These are phyloP conservation scores for Synodontis membranacea DNA, from an alignment of 2,113 vertebrate species.

Conservation along the genomic window DNA sequence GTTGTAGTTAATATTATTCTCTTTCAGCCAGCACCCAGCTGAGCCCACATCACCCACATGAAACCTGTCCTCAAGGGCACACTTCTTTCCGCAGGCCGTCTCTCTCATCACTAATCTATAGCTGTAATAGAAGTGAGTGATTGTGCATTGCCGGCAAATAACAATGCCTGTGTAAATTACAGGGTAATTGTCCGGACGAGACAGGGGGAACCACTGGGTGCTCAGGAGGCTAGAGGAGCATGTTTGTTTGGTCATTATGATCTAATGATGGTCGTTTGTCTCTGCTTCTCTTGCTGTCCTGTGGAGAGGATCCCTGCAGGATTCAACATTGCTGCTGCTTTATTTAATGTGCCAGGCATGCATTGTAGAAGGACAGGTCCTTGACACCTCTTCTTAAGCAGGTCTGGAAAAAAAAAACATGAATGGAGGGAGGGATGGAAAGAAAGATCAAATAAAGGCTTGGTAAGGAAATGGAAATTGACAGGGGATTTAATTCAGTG, in stretches of 20 bases:
- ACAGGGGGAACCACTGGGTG: conserved; percentile 27
- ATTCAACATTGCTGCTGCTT: conserved; percentile 19
- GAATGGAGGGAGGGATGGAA: not conserved
- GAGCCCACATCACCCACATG: conserved; percentile 35
- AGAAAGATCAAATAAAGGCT: not conserved
- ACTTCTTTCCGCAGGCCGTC: conserved; percentile 11
- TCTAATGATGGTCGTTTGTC: conserved; percentile 47
- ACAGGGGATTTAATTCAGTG: not conserved
- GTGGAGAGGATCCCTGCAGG: conserved; percentile 10
- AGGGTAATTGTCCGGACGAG: conserved; percentile 34
- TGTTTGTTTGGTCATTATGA: conserved; percentile 50
- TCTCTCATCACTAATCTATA: conserved; percentile 37
- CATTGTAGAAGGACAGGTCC: conserved; percentile 22
- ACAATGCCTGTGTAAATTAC: conserved; percentile 40
- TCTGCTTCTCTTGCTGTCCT: conserved; percentile 34
- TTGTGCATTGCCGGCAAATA: conserved; percentile 26
- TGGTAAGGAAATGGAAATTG: not conserved
- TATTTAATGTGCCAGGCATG: conserved; percentile 33
- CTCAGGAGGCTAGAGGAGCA: conserved; percentile 37
- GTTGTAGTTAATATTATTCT: conserved; percentile 29
- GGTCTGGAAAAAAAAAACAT: not conserved
- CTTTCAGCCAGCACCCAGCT: conserved; percentile 14
- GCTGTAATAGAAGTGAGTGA: conserved; percentile 20
- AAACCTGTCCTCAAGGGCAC: conserved; percentile 40
- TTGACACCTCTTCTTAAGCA: conserved; percentile 22